These are phyloP conservation scores for Pelobates cultripes DNA, from an alignment of 2,797 vertebrate species.

Conservation along the genomic window DNA sequence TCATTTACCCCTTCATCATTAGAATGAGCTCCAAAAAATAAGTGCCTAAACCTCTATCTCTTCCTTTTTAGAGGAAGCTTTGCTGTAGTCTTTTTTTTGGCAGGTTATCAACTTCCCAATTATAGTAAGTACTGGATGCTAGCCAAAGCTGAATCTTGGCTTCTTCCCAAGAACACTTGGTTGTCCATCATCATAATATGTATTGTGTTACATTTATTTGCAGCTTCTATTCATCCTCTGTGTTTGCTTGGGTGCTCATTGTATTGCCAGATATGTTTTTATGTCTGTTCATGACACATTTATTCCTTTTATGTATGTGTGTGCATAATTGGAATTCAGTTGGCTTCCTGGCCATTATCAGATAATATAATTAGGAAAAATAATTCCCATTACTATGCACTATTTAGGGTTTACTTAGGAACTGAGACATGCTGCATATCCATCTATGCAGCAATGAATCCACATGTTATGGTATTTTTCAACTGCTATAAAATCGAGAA, in stretches of 20 bases:
- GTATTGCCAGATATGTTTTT: slow-evolving; percentile 23
- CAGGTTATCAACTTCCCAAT: slow-evolving; percentile 41
- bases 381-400: no score
- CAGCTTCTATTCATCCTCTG: slow-evolving; percentile 31
- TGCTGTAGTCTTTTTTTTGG: slow-evolving; percentile 36
- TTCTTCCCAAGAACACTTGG: slow-evolving; percentile 27
- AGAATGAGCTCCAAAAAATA: slow-evolving; percentile 37
- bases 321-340: slow-evolving; percentile 22
- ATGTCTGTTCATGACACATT: slow-evolving; percentile 23
- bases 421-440: no score
- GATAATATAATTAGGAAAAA: neutral
- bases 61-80: slow-evolving; percentile 15
- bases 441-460: no score
- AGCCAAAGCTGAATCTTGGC: slow-evolving; percentile 34
- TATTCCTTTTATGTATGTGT: slow-evolving; percentile 17
- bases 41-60: slow-evolving; percentile 18
- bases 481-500: no score
- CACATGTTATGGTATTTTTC: no score
- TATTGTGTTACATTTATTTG: slow-evolving; percentile 50
- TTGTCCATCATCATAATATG: slow-evolving; percentile 52
- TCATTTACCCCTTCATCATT: slow-evolving; percentile 3
- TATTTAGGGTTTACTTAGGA: no score
- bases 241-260: slow-evolving; percentile 28
- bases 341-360: slow-evolving; percentile 10
- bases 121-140: slow-evolving; percentile 40